phyloP scores from a whole-genome alignment of 2,113 vertebrate genomes.

The Axis porcinus region DNA sequence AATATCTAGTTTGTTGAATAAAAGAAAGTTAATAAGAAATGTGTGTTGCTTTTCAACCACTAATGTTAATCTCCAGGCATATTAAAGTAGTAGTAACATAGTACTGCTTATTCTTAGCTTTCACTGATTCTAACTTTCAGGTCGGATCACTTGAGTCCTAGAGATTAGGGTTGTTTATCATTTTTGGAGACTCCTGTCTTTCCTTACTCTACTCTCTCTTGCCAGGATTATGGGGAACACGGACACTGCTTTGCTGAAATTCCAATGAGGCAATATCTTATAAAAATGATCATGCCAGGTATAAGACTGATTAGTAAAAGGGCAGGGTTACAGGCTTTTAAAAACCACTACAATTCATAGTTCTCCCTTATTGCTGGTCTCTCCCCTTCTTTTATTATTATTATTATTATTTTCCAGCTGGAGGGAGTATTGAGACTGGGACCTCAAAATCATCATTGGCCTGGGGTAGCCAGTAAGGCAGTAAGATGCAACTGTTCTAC shows the following conservation, averaged over 20 bases:
- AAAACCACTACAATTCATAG: neutral
- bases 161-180: neutral
- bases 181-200: neutral
- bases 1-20: neutral
- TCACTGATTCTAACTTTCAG: neutral
- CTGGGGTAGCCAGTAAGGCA: neutral
- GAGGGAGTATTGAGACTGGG: neutral
- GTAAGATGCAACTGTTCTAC: neutral
- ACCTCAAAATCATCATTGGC: neutral
- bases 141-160: neutral
- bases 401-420: fast-evolving
- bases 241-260: conserved; percentile 32
- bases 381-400: neutral
- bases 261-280: neutral
- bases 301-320: neutral
- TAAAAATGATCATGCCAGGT: neutral
- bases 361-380: neutral
- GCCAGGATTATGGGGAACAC: neutral
- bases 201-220: neutral
- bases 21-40: neutral
- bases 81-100: neutral
- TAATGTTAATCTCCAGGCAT: neutral
- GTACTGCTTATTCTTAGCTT: neutral
- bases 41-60: neutral
- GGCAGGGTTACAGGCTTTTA: neutral